phyloP scores from a whole-genome alignment of 2,888 invertebrate species.

The Zeuzera pyrina region DNA sequence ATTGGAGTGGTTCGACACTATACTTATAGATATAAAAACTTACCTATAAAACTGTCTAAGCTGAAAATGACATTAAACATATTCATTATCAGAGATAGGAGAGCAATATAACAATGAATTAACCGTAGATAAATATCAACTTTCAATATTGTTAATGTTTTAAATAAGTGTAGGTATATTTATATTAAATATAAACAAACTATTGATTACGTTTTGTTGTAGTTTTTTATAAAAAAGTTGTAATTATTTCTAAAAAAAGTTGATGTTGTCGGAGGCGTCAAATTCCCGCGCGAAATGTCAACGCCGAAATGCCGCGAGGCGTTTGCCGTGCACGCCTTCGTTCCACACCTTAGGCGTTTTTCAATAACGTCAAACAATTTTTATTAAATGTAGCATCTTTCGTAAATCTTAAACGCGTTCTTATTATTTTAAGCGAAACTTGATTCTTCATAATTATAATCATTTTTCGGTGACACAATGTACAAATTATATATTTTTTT shows the following conservation, averaged over 20 bases:
- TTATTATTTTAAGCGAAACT: no score
- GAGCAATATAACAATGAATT: slow-evolving; percentile 52
- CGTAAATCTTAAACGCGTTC: no score
- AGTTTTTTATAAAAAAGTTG: no score
- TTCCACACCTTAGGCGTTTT: slow-evolving; percentile 19
- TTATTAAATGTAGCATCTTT: no score
- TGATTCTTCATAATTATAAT: no score
- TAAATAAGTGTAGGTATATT: no score
- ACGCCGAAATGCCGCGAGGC: slow-evolving; percentile 21
- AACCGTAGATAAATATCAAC: no score
- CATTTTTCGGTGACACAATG: no score
- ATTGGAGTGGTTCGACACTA: slow-evolving; percentile 48
- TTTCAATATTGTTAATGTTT: no score
- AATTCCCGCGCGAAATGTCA: slow-evolving; percentile 31
- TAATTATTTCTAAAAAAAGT: background rate
- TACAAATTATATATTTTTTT: no score
- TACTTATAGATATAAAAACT: slow-evolving; percentile 15
- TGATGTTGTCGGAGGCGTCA: slow-evolving; percentile 27
- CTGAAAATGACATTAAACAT: slow-evolving; percentile 4
- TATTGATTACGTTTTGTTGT: no score
- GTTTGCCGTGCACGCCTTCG: slow-evolving; percentile 11
- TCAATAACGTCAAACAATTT: slow-evolving; percentile 26
- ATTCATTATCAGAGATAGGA: slow-evolving; percentile 36
- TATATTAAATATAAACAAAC: no score
- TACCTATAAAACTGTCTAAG: background rate